Conservation (phyloP, 2,113 vertebrate genomes). For the Mustela nigripes region DNA sequence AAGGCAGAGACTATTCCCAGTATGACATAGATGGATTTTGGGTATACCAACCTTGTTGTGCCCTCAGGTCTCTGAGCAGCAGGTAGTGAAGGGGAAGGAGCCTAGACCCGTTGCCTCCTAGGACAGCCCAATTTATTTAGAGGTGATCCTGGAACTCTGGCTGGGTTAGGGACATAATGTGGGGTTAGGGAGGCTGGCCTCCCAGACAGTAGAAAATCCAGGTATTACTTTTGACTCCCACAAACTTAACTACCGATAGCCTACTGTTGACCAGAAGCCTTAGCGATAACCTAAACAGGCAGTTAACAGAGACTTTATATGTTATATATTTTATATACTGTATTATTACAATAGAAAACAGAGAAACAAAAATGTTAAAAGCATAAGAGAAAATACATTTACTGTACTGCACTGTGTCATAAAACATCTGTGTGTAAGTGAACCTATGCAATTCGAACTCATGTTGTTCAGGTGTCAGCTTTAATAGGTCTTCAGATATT, state of each 20-base stretch:
- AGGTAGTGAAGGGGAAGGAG: neutral
- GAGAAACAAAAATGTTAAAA: neutral
- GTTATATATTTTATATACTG: neutral
- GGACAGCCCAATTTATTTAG: neutral
- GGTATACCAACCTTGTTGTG: accelerated
- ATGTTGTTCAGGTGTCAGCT: neutral
- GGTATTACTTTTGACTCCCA: neutral
- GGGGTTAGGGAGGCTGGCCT: neutral
- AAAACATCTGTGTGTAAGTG: neutral
- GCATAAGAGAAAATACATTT: neutral
- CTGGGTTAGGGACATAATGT: neutral
- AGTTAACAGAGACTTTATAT: neutral
- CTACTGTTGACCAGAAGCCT: neutral
- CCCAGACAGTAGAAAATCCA: neutral
- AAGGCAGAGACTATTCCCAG: neutral
- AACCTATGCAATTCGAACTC: neutral
- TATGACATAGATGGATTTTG: neutral
- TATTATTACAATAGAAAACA: neutral
- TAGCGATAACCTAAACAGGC: neutral
- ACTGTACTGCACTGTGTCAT: neutral
- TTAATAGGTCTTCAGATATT: neutral
- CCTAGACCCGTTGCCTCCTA: neutral
- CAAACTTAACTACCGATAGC: neutral
- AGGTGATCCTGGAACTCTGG: neutral
- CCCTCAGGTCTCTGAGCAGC: neutral